Base-by-base conservation (phyloP, 1,140 invertebrate species). In the Drosophila quadrilineata region DNA sequence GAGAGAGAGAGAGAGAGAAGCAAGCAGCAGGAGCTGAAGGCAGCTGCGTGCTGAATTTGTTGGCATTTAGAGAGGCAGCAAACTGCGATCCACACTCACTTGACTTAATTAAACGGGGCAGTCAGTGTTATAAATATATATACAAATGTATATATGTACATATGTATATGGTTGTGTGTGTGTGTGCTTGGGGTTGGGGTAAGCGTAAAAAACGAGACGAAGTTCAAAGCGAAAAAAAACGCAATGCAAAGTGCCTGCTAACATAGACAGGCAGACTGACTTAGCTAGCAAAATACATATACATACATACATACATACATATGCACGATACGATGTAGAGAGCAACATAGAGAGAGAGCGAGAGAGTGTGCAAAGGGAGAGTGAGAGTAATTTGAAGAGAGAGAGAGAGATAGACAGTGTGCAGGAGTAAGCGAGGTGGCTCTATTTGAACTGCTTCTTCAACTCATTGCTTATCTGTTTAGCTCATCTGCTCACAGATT, bases 91-190 rank as follows among this genome's bases (percentile, higher is more conserved):
- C 57, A 76, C 77, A 72, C 77, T 84, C 77, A 84, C 77, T 82
- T 82, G 77, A 82, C 77, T 82, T 77, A 82, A 82, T 85, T 82
- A 85, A 80, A 84, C 69, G 38, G 65, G 52, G 79, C 74, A 57
- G 59, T 33, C 71, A 71, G 63, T 67, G 54, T 26, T 56, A 68
- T 62, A 63, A 56, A 68, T 35, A 26, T 17, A 28, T 22, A 35
- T 36, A 16, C 45, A 8, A 22, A 2, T 59, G 17, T 43, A 29
- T 48, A 10, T 28, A 6, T 48, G 21, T 57, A 29, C 41, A 36
- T 57, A 40, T 65, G 62, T 68, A 71, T 57, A 71, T 56, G 60
- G 16, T 43, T 54, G 35, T 41, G 54, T 50, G 67, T 82, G 45
- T 82, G 29, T 58, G 50, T 24, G 45, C 60, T 52, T 76, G 67